phyloP scores from a whole-genome alignment of 2,888 invertebrate species.

The Tachystola acroxantha region DNA sequence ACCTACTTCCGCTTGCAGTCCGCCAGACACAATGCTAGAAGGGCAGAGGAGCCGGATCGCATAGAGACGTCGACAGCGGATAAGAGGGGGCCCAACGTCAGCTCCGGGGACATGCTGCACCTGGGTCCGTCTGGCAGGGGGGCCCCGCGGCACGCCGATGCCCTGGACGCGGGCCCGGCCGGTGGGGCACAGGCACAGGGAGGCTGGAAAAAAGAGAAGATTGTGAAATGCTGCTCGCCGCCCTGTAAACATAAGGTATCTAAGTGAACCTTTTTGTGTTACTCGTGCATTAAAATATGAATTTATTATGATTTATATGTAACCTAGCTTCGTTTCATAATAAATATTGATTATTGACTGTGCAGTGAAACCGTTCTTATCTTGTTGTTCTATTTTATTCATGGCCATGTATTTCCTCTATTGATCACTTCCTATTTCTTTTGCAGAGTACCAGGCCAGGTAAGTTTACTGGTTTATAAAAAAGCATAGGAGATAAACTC shows the following conservation, averaged over 20 bases:
- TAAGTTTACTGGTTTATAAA: slow-evolving; percentile 30
- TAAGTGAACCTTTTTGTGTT: too few species aligned
- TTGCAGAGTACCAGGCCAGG: slow-evolving; percentile 42
- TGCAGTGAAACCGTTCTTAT: too few species aligned
- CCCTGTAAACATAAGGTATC: not conserved
- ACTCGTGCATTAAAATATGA: too few species aligned
- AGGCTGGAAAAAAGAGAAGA: not conserved
- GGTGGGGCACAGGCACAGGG: too few species aligned
- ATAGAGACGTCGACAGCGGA: not conserved
- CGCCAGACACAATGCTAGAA: not conserved
- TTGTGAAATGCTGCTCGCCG: not conserved
- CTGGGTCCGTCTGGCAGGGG: not conserved
- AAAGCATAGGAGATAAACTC: too few species aligned
- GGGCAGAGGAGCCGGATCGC: not conserved
- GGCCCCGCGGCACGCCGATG: not conserved
- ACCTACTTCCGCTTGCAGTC: too few species aligned
- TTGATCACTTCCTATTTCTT: slow-evolving; percentile 8
- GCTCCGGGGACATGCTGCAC: slow-evolving; percentile 19
- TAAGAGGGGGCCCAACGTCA: not conserved
- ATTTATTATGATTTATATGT: too few species aligned
- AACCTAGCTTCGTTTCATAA: too few species aligned
- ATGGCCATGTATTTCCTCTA: too few species aligned
- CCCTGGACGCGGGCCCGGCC: not conserved
- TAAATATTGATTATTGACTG: too few species aligned
- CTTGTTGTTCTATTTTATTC: too few species aligned